phyloP scores from a whole-genome alignment of 2,888 invertebrate genomes.

The Lamellibrachia columna region DNA sequence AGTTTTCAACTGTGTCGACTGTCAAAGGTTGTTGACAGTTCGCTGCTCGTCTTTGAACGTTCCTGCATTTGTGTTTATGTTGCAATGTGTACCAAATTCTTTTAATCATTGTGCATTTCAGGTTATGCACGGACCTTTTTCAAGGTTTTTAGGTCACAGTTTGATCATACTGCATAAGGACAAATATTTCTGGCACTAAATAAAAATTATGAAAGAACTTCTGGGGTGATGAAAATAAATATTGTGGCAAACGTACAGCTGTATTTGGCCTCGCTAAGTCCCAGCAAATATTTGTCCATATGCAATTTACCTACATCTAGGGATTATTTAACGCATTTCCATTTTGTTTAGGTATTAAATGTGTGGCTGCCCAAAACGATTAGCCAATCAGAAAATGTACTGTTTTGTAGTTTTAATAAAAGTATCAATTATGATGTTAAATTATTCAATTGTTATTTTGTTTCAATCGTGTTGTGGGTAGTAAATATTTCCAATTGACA shows the following conservation, averaged over 20 bases:
- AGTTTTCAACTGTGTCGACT: neutral
- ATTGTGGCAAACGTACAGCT: too few relatives aligned
- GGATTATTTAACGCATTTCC: neutral
- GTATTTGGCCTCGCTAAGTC: neutral
- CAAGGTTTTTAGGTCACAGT: neutral
- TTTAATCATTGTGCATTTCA: conserved; percentile 4
- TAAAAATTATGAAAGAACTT: too few relatives aligned
- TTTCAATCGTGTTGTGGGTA: neutral
- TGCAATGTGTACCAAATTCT: neutral
- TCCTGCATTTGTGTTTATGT: neutral
- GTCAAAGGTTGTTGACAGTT: neutral
- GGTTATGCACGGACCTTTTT: neutral
- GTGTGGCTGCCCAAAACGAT: conserved; percentile 11
- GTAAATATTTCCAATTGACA: neutral
- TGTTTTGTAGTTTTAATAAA: conserved; percentile 16
- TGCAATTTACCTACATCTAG: neutral
- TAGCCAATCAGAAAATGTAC: conserved; percentile 16
- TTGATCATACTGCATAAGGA: too few relatives aligned
- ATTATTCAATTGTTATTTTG: neutral
- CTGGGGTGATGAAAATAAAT: too few relatives aligned
- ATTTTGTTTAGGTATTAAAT: neutral
- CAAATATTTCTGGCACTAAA: too few relatives aligned
- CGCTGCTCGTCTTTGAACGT: neutral
- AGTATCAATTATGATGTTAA: conserved; percentile 5
- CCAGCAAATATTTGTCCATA: neutral